Base-by-base conservation (phyloP, 64 coral and sea anemone species). In the Anthopleura sola region DNA sequence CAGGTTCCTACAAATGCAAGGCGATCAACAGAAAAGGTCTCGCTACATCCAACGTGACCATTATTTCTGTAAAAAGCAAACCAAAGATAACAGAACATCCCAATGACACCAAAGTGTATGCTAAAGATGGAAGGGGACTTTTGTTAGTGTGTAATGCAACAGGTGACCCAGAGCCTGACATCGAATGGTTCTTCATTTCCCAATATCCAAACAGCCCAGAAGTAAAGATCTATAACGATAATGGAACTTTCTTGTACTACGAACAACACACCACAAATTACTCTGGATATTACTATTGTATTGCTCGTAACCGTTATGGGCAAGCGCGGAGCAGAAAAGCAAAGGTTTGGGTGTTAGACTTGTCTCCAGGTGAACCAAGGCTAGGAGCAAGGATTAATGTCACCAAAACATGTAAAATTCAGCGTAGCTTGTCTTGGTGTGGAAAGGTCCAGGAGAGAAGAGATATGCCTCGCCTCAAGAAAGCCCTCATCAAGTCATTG, bases 281-380 rank as follows among this genome's bases (percentile, higher is more conserved):
- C 75, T 77, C 75, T 37, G 75, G 75, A n/a, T 77, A 19, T 40
- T 77, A 77, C 36, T 77, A 37, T 15, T 77, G 75, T 77, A 40
- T 6, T 77, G 75, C 75, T 11, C 14, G 33, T 28, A 77, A 77
- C 37, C 14, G 13, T 24, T 33, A 77, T 40, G 75, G 75, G 5
- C 75, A 77, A 77, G 75, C 14, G 8, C 11, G 36, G 37, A 77
- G 75, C 33, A 77, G 37, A 37, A 77, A 37, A 37, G 75, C 75
- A 36, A 77, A 37, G 75, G 75, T 77, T 77, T 77, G 75, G 75
- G 33, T 77, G 14, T 40, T 77, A 37, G 37, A 77, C 32, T 37
- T 37, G 75, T 37, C 75, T 37, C 75, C 75, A 6, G 75, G 75
- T 77, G 75, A 77, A 77, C 75, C 75, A 37, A 34, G 75, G 36